Percentiles rank a stretch among this genome's conserved stretches.
phyloP scores from a whole-genome alignment of 2,113 vertebrate species.

The Piaya cayana region DNA sequence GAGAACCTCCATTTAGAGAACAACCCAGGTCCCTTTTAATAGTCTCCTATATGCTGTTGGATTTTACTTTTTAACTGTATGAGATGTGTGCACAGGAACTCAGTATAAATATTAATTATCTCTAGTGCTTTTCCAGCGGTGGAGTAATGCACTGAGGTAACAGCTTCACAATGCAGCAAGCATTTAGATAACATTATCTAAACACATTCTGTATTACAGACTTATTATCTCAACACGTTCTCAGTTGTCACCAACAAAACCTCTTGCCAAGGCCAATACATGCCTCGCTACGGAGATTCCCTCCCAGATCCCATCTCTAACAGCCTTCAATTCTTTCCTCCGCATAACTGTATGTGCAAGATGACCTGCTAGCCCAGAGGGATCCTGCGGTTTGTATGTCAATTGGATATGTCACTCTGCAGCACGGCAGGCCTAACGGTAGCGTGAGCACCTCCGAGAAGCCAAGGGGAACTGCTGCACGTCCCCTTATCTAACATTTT shows the following conservation, averaged over 20 bases:
- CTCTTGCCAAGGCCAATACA: constrained; percentile 49
- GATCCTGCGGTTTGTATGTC: background rate
- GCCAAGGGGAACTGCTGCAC: background rate
- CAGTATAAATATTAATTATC: constrained; percentile 56
- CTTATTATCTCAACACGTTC: constrained; percentile 48
- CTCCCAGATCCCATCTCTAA: constrained; percentile 5
- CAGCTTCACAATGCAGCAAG: constrained; percentile 51
- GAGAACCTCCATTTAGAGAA: background rate
- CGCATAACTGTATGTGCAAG: background rate
- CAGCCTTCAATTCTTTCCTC: background rate
- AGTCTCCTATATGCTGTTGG: background rate
- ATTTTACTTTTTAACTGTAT: background rate
- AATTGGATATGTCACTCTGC: background rate
- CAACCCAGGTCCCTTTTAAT: background rate
- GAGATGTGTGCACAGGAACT: constrained; percentile 1
- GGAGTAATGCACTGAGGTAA: constrained; percentile 50
- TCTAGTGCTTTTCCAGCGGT: constrained; percentile 34
- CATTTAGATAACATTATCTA: constrained; percentile 60
- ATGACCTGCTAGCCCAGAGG: background rate
- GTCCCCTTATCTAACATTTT: background rate
- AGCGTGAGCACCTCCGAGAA: background rate
- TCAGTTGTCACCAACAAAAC: constrained; percentile 51
- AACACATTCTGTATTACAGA: constrained; percentile 38
- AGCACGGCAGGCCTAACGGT: background rate
- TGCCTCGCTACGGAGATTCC: background rate